Evolutionary conservation across 1,140 invertebrate genomes (phyloP).

Genomic region (Pseudomyrmex pallidus): DNA sequence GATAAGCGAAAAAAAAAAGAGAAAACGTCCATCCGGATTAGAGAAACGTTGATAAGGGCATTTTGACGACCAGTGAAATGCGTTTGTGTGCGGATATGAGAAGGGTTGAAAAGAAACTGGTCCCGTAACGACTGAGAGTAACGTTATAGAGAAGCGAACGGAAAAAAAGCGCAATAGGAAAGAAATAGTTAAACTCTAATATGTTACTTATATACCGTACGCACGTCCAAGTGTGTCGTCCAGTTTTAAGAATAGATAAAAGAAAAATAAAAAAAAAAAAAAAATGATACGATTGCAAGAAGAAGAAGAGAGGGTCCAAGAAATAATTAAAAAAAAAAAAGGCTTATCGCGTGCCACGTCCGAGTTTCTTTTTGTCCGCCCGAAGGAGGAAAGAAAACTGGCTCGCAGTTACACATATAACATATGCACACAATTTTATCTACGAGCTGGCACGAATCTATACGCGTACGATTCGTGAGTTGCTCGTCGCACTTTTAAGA

Average conservation of each 20-base stretch:
- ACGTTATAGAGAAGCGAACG: constrained; percentile 46
- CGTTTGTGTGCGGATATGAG: background rate
- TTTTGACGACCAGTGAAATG: constrained; percentile 45
- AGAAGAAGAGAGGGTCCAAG: constrained; percentile 78
- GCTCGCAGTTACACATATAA: constrained; percentile 17
- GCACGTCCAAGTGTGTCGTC: constrained; percentile 79
- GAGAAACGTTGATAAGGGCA: constrained; percentile 45
- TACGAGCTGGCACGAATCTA: constrained; percentile 58
- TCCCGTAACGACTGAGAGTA: constrained; percentile 55
- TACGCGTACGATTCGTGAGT: constrained; percentile 35
- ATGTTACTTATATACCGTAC: constrained; percentile 73
- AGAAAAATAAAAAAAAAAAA: constrained; percentile 61
- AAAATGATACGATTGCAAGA: constrained; percentile 62
- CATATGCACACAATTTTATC: constrained; percentile 53
- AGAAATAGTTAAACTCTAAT: constrained; percentile 67
- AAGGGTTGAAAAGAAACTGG: constrained; percentile 58
- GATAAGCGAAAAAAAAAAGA: background rate
- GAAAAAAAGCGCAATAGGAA: constrained; percentile 47
- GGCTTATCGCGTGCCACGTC: constrained; percentile 69
- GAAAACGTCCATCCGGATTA: constrained; percentile 33
- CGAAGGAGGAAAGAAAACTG: constrained; percentile 60
- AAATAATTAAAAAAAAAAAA: constrained; percentile 38
- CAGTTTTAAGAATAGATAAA: constrained; percentile 70
- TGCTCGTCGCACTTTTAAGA: constrained; percentile 47
- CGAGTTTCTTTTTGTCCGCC: constrained; percentile 56